These are phyloP conservation scores for Notocelia uddmanniana DNA, from an alignment of 2,888 invertebrate species.

Conservation along the genomic window DNA sequence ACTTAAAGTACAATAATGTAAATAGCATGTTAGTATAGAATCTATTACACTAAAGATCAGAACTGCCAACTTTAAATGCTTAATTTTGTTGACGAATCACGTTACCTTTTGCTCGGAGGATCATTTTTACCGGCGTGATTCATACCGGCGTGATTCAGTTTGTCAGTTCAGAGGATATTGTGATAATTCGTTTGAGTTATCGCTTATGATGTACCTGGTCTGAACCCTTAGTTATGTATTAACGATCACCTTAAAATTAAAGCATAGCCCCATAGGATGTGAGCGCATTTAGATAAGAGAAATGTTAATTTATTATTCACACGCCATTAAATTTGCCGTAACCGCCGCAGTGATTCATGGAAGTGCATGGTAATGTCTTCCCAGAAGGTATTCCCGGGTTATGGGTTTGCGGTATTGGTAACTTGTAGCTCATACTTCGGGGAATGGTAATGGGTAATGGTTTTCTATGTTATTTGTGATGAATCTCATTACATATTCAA, in stretches of 20 bases:
- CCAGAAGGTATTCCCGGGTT: constrained; percentile 49
- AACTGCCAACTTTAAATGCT: background rate
- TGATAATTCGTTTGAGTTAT: background rate
- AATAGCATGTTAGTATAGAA: too few species aligned
- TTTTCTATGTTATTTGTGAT: background rate
- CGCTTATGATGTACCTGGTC: constrained; percentile 10
- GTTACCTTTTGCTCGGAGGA: background rate
- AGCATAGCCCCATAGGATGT: constrained; percentile 46
- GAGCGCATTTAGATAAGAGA: constrained; percentile 60
- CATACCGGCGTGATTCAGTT: too few species aligned
- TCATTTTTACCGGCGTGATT: too few species aligned
- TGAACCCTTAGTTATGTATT: constrained; percentile 22
- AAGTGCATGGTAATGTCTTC: constrained; percentile 64
- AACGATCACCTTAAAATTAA: constrained; percentile 34
- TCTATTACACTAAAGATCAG: background rate
- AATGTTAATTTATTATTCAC: constrained; percentile 79
- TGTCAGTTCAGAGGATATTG: too few species aligned
- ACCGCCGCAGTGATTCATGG: constrained; percentile 62
- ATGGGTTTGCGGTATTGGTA: constrained; percentile 37
- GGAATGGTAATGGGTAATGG: constrained; percentile 16
- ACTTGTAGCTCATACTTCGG: constrained; percentile 23
- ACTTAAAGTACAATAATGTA: too few species aligned
- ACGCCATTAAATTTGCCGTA: constrained; percentile 70
- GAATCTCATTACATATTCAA: background rate
- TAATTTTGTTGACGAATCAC: background rate